These are phyloP conservation scores for Sycophila texana DNA, from an alignment of 2,888 invertebrate species.

Conservation along the genomic window DNA sequence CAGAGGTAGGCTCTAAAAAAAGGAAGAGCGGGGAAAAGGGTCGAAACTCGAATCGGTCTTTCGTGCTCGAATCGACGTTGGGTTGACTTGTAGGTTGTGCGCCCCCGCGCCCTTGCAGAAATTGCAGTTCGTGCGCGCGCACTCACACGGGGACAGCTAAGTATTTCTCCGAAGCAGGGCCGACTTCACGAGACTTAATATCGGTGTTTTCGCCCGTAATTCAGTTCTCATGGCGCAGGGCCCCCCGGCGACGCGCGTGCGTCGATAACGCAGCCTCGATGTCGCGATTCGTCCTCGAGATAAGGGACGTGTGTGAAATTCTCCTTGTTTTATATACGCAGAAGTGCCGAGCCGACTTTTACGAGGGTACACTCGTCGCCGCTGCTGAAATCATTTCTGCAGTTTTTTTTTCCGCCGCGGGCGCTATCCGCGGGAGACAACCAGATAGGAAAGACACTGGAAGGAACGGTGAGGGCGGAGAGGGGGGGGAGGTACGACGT, in stretches of 20 bases:
- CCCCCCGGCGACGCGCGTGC: slow-evolving; percentile 49
- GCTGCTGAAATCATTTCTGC: background rate
- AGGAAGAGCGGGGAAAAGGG: background rate
- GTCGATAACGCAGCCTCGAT: slow-evolving; percentile 64
- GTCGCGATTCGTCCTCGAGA: slow-evolving; percentile 31
- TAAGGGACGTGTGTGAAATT: slow-evolving; percentile 65
- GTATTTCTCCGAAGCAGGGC: slow-evolving; percentile 68
- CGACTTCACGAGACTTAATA: slow-evolving; percentile 71
- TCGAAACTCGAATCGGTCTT: background rate
- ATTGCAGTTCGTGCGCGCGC: slow-evolving; percentile 62
- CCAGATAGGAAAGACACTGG: too few relatives aligned
- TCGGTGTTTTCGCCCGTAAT: slow-evolving; percentile 69
- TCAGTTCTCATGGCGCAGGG: slow-evolving; percentile 50
- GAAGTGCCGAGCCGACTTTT: background rate
- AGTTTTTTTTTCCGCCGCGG: background rate
- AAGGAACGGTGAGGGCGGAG: background rate
- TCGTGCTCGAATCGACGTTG: slow-evolving; percentile 42
- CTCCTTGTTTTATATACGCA: slow-evolving; percentile 13
- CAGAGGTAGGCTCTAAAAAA: background rate
- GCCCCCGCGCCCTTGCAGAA: slow-evolving; percentile 58
- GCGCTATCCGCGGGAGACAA: background rate
- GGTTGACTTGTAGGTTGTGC: slow-evolving; percentile 42
- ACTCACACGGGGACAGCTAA: slow-evolving; percentile 58
- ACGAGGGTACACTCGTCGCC: background rate
- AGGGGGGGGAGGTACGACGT: background rate